These are phyloP conservation scores for Gulo gulo DNA, from an alignment of 2,113 vertebrate species.

Conservation along the genomic window DNA sequence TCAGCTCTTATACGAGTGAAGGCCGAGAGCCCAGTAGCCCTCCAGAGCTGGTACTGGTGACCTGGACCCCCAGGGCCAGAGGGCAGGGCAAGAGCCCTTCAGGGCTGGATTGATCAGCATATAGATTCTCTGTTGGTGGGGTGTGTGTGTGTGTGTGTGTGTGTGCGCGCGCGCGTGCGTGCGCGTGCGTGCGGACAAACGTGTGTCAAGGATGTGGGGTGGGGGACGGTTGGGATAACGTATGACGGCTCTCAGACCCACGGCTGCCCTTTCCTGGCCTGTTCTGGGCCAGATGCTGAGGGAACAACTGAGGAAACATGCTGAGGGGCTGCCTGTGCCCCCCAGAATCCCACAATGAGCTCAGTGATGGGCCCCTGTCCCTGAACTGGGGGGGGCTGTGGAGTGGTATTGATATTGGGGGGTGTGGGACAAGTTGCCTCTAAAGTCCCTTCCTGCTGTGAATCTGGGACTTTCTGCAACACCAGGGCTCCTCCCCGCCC, in stretches of 20 bases:
- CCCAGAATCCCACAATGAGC: neutral
- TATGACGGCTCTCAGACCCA: neutral
- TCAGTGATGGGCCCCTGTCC: neutral
- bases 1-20: accelerated
- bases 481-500: neutral
- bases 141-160: neutral
- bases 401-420: neutral
- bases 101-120: neutral
- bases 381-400: neutral
- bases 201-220: neutral
- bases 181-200: accelerated
- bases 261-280: neutral
- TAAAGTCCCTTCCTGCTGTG: neutral
- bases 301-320: neutral
- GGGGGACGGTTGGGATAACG: neutral
- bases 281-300: neutral
- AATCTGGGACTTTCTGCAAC: neutral
- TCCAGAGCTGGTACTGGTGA: neutral
- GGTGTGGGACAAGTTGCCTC: too few species aligned
- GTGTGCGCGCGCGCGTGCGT: accelerated
- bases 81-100: neutral
- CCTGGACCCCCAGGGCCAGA: neutral
- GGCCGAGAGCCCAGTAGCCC: neutral
- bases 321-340: neutral
- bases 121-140: neutral